phyloP scores from a whole-genome alignment of 2,797 vertebrate species.

The Chromobotia macracanthus region DNA sequence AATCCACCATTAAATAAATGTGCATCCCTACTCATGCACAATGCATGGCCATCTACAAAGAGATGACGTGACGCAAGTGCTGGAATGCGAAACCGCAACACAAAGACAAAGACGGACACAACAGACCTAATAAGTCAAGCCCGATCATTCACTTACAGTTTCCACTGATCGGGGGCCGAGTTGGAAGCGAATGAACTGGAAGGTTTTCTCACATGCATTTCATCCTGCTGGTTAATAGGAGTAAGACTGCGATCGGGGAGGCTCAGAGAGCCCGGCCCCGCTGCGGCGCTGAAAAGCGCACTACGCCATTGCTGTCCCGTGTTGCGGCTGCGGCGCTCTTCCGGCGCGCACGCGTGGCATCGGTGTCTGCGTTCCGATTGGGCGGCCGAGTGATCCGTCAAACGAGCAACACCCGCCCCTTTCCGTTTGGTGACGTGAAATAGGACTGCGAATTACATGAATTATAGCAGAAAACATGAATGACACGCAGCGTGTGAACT shows the following conservation, averaged over 20 bases:
- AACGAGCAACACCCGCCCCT: not conserved
- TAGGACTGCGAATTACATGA: not conserved
- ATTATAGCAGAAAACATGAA: too few species aligned
- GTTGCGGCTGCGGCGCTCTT: not conserved
- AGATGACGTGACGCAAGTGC: conserved; percentile 38
- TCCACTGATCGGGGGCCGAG: conserved; percentile 14
- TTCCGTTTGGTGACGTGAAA: not conserved
- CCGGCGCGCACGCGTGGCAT: conserved; percentile 16
- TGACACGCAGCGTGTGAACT: not conserved
- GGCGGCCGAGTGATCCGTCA: not conserved
- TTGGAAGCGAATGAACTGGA: conserved; percentile 1
- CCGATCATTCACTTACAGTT: conserved; percentile 13
- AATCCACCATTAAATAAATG: not conserved
- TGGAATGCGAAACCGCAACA: conserved; percentile 46
- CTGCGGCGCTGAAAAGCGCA: not conserved
- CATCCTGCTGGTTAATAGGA: not conserved
- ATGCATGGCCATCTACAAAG: conserved; percentile 15
- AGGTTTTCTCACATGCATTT: not conserved
- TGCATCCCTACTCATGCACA: not conserved
- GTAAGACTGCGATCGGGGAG: not conserved
- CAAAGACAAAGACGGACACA: conserved; percentile 42
- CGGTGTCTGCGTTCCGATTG: conserved; percentile 29
- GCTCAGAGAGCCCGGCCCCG: conserved; percentile 14
- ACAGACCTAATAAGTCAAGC: not conserved
- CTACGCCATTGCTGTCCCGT: conserved; percentile 59